These are phyloP conservation scores for Ochropacha duplaris DNA, from an alignment of 2,888 invertebrate genomes.

Conservation along the genomic window DNA sequence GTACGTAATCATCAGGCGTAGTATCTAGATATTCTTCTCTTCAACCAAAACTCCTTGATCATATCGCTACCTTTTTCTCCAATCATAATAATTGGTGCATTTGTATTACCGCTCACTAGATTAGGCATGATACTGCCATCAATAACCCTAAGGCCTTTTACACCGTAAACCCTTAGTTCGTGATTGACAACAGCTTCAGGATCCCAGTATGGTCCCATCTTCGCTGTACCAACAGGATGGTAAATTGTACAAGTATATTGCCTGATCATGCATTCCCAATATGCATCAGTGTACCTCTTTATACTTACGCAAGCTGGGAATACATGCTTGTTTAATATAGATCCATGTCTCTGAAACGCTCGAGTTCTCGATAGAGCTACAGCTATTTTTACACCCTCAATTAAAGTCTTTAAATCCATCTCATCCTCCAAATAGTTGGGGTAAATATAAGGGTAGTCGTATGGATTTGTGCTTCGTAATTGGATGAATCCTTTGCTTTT, in stretches of 20 bases:
- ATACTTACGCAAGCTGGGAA: slow-evolving; percentile 91
- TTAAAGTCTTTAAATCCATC: slow-evolving; percentile 89
- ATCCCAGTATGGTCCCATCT: slow-evolving; percentile 95
- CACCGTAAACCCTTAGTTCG: slow-evolving; percentile 89
- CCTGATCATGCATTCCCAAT: slow-evolving; percentile 94
- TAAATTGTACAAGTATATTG: slow-evolving; percentile 93
- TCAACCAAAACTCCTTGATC: slow-evolving; percentile 92
- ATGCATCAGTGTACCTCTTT: slow-evolving; percentile 87
- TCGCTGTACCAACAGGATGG: slow-evolving; percentile 93
- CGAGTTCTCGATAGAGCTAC: slow-evolving; percentile 90
- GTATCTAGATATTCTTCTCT: slow-evolving; percentile 75
- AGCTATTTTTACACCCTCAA: slow-evolving; percentile 94
- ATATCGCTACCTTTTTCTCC: slow-evolving; percentile 95
- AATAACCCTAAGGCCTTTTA: slow-evolving; percentile 90
- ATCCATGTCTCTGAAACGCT: slow-evolving; percentile 89
- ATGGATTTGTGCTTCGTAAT: slow-evolving; percentile 91
- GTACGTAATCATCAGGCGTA: slow-evolving; percentile 56
- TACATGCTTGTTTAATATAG: slow-evolving; percentile 85
- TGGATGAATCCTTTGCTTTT: slow-evolving; percentile 92
- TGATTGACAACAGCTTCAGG: slow-evolving; percentile 92
- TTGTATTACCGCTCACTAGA: slow-evolving; percentile 92
- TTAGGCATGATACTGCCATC: slow-evolving; percentile 95
- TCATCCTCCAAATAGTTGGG: slow-evolving; percentile 94
- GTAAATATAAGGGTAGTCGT: slow-evolving; percentile 94
- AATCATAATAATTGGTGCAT: slow-evolving; percentile 94